Conservation (phyloP, 2,113 vertebrate genomes). For the Sturnira hondurensis region DNA sequence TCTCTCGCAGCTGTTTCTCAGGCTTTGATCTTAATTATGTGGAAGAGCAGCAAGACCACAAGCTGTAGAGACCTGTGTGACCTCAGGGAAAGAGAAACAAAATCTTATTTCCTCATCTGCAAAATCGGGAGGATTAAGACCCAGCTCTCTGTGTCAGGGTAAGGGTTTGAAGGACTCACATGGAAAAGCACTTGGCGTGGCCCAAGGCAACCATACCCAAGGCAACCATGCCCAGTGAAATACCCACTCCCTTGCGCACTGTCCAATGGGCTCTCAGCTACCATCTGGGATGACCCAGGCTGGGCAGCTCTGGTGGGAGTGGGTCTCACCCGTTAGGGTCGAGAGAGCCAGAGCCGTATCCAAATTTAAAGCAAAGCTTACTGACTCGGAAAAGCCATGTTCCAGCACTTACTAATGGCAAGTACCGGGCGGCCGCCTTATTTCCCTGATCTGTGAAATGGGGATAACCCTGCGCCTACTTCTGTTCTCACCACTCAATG, state of each 20-base stretch:
- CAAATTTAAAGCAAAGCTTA: background rate
- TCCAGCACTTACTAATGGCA: background rate
- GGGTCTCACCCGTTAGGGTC: background rate
- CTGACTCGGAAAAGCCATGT: background rate
- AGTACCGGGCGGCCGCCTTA: too few species aligned
- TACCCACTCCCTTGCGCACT: background rate
- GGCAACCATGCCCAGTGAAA: background rate
- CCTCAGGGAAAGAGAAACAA: background rate
- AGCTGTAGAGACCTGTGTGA: too few species aligned
- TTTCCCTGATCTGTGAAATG: background rate
- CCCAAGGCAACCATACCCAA: background rate
- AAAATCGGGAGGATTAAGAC: background rate
- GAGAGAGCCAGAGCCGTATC: background rate
- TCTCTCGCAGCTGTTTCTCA: background rate
- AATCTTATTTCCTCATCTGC: background rate
- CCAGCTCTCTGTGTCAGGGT: fast-evolving
- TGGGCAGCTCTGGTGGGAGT: background rate
- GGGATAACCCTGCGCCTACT: background rate
- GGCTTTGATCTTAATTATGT: background rate
- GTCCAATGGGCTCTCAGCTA: background rate
- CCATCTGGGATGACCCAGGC: background rate
- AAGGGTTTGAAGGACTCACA: background rate
- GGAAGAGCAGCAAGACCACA: background rate
- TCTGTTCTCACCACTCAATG: background rate
- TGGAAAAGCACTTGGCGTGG: background rate